A percentile compares a stretch with the other conserved stretches of the same genome.
These are phyloP conservation scores for Oplegnathus fasciatus DNA, from an alignment of 2,113 vertebrate species.

Conservation along the genomic window DNA sequence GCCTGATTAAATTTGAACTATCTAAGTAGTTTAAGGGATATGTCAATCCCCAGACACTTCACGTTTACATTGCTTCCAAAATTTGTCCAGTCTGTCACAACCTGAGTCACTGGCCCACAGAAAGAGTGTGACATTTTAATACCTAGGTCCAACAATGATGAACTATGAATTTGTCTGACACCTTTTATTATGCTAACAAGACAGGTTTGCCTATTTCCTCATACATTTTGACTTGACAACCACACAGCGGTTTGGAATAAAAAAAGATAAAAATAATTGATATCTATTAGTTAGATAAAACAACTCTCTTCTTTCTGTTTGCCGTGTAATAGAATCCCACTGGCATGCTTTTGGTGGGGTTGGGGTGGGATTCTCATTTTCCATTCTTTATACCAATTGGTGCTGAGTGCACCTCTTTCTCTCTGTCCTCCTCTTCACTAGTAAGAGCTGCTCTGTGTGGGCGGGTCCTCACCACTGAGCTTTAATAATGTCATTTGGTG, in stretches of 20 bases:
- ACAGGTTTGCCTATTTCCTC: slow-evolving; percentile 14
- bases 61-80: slow-evolving; percentile 8
- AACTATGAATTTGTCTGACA: slow-evolving; percentile 28
- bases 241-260: slow-evolving; percentile 5
- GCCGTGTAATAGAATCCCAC: background rate
- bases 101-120: background rate
- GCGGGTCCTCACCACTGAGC: background rate
- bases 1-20: background rate
- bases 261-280: background rate
- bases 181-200: slow-evolving; percentile 17
- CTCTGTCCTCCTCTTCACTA: background rate
- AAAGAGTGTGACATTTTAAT: slow-evolving; percentile 34
- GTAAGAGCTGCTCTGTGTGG: background rate
- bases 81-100: background rate
- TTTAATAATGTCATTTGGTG: background rate
- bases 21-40: background rate
- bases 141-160: slow-evolving; percentile 13
- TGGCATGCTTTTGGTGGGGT: background rate
- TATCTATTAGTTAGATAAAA: background rate
- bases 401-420: background rate
- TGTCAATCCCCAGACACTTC: slow-evolving; percentile 6
- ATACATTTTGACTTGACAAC: background rate
- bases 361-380: slow-evolving; percentile 5
- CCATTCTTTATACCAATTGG: background rate
- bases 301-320: background rate